These are phyloP conservation scores for Mongoloraphidia duomilia DNA, from an alignment of 2,888 invertebrate genomes.

Conservation along the genomic window DNA sequence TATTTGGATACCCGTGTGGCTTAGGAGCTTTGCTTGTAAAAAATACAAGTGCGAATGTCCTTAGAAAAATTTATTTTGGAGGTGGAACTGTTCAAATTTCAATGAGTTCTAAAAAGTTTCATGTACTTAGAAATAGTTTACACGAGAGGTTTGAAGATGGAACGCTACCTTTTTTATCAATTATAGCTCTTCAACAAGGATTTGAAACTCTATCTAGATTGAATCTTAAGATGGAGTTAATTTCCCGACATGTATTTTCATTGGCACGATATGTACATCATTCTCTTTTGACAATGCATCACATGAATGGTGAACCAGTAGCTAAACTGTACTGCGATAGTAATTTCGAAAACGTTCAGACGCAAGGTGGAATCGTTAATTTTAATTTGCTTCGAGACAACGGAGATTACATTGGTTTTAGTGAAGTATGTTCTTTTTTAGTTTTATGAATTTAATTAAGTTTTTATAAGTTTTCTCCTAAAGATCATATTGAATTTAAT, in stretches of 20 bases:
- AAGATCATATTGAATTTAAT: no score
- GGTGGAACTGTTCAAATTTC: slow-evolving; percentile 88
- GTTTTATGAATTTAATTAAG: neutral
- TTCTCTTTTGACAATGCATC: slow-evolving; percentile 44
- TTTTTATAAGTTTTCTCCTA: no score
- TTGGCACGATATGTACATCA: slow-evolving; percentile 60
- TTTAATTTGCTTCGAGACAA: slow-evolving; percentile 72
- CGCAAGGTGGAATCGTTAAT: slow-evolving; percentile 76
- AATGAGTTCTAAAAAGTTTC: slow-evolving; percentile 53
- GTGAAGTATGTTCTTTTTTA: slow-evolving; percentile 46
- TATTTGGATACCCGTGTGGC: slow-evolving; percentile 93
- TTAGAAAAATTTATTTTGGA: slow-evolving; percentile 72
- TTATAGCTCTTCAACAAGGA: slow-evolving; percentile 68
- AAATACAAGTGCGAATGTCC: slow-evolving; percentile 41
- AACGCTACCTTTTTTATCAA: slow-evolving; percentile 73
- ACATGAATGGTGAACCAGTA: slow-evolving; percentile 56
- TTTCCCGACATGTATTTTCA: slow-evolving; percentile 59
- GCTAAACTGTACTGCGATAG: slow-evolving; percentile 60
- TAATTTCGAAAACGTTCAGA: slow-evolving; percentile 40
- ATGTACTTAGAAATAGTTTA: slow-evolving; percentile 50
- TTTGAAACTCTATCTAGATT: slow-evolving; percentile 57
- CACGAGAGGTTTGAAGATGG: slow-evolving; percentile 92
- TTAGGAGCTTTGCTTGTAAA: slow-evolving; percentile 76
- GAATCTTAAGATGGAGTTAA: slow-evolving; percentile 47
- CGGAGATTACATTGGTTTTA: slow-evolving; percentile 73